Conservation (phyloP, 2,888 invertebrate genomes). For the Lysandra coridon region DNA sequence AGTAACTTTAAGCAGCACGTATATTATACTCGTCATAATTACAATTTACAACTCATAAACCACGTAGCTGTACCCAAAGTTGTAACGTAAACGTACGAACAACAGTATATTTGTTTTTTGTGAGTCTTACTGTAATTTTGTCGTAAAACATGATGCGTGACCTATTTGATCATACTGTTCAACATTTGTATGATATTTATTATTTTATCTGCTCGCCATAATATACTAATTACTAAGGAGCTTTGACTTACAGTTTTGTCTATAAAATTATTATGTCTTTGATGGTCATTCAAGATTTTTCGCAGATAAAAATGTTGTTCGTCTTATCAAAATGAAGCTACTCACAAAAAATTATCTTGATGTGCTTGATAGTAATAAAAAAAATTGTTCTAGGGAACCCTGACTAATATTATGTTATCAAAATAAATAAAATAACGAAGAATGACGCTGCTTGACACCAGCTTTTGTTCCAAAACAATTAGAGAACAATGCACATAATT, state of each 20-base stretch:
- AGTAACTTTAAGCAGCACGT: neutral
- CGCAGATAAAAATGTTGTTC: no score
- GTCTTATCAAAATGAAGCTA: no score
- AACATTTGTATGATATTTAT: neutral
- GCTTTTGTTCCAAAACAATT: constrained; percentile 55
- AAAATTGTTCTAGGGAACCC: no score
- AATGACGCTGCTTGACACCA: constrained; percentile 20
- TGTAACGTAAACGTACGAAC: neutral
- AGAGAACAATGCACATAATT: constrained; percentile 47
- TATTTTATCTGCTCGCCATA: neutral
- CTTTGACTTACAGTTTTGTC: no score
- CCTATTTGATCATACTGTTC: neutral
- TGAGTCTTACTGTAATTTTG: constrained; percentile 4
- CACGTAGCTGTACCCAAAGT: neutral
- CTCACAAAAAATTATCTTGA: no score
- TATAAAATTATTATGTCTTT: no score
- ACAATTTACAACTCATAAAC: constrained; percentile 8
- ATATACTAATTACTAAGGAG: neutral
- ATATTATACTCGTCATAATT: neutral
- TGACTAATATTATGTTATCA: no score
- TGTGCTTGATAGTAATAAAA: no score
- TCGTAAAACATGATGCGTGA: neutral
- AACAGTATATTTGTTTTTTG: neutral
- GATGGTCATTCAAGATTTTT: no score
- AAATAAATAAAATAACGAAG: constrained; percentile 8